Base-by-base conservation (phyloP, 2,113 vertebrate species). In the Ameiurus melas region DNA sequence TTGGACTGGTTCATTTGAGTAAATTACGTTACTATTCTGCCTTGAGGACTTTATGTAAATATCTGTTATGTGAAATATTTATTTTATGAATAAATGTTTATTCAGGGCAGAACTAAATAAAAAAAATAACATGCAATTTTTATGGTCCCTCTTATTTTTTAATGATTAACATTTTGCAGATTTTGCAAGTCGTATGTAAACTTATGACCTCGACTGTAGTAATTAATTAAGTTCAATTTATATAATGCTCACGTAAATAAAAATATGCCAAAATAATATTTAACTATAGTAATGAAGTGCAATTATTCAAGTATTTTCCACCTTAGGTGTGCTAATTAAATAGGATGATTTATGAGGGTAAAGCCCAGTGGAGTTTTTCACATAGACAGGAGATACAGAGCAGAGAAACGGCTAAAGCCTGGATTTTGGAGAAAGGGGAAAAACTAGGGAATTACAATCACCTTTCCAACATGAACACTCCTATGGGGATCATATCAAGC, bases 401-500 rank as follows among this genome's bases (percentile, higher is more conserved):
- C 64, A 20, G 33, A 83, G 80, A 83, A 77, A 83, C n/a, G 25
- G 70, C 71, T 36, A 55, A 53, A 51, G 33, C 68, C 30, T 43
- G 58, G 25, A 25, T 43, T 62, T 57, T 53, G 57, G 8, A 51
- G 17, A 53, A 25, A 68, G n/a, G 1, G 27, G 10, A 30, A 53
- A 30, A 87, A 57, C 47, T 19, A 30, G 12, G 55, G 87, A 66
- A 53, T 79, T 66, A 79, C 58, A 79, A 85, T 84, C 68, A 83
- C 89, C 25, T 90, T 70, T 78, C 84, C 55, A 33, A 85, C 68
- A 66, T 58, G 30, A 53, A 73, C 73, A 60, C 47, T 77, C 89
- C 79, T 73, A 27, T 39, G 20, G 57, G 86, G 60, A 79, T 86
- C 70, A 83, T 84, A 90, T 90, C 84, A 88, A 83, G 87, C 77